phyloP scores from a whole-genome alignment of 2,797 vertebrate genomes.

The Lutjanus campechanus region DNA sequence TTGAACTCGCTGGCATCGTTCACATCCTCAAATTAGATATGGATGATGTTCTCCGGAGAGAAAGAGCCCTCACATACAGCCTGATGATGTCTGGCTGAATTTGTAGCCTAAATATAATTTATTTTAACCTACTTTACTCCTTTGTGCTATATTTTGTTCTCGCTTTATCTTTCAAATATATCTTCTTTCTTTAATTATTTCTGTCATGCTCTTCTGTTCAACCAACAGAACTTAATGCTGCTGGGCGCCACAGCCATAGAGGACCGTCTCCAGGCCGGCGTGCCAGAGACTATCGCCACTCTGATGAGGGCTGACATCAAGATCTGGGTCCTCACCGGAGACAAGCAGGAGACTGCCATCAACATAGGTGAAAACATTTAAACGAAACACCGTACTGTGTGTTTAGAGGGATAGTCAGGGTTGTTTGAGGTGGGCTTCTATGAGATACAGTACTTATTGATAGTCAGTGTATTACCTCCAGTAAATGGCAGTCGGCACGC shows the following conservation, averaged over 20 bases:
- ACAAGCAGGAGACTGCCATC: conserved; percentile 98
- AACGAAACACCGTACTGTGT: background rate
- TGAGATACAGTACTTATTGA: too few species aligned
- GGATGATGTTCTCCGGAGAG: conserved; percentile 42
- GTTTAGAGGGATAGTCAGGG: too few species aligned
- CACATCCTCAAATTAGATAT: conserved; percentile 56
- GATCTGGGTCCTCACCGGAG: conserved; percentile 98
- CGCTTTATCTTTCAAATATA: background rate
- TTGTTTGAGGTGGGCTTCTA: too few species aligned
- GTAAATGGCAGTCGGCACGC: too few species aligned
- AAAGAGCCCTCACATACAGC: conserved; percentile 39
- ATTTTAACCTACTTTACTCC: conserved; percentile 10
- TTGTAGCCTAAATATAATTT: conserved; percentile 39
- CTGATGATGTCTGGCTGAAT: conserved; percentile 27
- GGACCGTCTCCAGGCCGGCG: conserved; percentile 94
- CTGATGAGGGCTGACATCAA: conserved; percentile 96
- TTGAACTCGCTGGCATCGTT: conserved; percentile 44
- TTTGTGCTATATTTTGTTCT: conserved; percentile 12
- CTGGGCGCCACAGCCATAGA: conserved; percentile 98
- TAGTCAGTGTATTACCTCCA: too few species aligned
- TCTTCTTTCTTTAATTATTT: too few species aligned
- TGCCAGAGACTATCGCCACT: conserved; percentile 96
- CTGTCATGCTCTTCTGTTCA: conserved; percentile 18
- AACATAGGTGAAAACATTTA: conserved; percentile 90
- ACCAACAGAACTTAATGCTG: conserved; percentile 90